Conservation (phyloP, 2,888 invertebrate species). For the Tiliacea citrago region DNA sequence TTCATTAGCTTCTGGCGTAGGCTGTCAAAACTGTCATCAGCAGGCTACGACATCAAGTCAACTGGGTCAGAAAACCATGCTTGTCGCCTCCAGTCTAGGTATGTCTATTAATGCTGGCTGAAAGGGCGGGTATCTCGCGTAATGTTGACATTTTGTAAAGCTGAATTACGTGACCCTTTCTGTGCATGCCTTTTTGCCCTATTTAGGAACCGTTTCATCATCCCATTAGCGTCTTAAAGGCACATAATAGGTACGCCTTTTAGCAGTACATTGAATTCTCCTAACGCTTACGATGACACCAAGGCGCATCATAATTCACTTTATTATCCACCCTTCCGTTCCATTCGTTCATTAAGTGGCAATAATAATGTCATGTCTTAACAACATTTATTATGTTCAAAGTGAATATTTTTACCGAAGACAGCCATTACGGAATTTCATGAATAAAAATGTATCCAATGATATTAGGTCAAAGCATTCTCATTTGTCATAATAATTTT, state of each 20-base stretch:
- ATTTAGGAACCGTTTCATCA: slow-evolving; percentile 14
- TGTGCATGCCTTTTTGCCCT: not conserved
- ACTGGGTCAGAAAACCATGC: not conserved
- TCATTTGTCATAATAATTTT: slow-evolving; percentile 32
- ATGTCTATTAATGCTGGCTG: not conserved
- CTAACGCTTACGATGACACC: slow-evolving; percentile 17
- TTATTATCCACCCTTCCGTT: slow-evolving; percentile 2
- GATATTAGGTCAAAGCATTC: slow-evolving; percentile 32
- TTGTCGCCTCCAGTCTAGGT: not conserved
- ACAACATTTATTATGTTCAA: slow-evolving; percentile 46
- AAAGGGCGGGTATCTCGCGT: slow-evolving; percentile 7
- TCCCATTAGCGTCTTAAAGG: slow-evolving; percentile 29
- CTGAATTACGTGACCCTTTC: slow-evolving; percentile 20
- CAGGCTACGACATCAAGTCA: not conserved
- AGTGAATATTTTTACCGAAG: slow-evolving; percentile 41
- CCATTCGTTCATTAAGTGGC: slow-evolving; percentile 24
- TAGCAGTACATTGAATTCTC: slow-evolving; percentile 13
- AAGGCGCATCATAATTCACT: slow-evolving; percentile 27
- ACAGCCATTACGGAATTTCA: slow-evolving; percentile 33
- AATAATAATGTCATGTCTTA: slow-evolving; percentile 41
- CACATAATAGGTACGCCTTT: slow-evolving; percentile 25
- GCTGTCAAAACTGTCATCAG: not conserved
- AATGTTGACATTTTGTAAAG: slow-evolving; percentile 14
- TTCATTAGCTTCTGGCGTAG: not conserved
- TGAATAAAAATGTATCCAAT: slow-evolving; percentile 45